Conservation (phyloP, 2,113 vertebrate species). For the Tautogolabrus adspersus region DNA sequence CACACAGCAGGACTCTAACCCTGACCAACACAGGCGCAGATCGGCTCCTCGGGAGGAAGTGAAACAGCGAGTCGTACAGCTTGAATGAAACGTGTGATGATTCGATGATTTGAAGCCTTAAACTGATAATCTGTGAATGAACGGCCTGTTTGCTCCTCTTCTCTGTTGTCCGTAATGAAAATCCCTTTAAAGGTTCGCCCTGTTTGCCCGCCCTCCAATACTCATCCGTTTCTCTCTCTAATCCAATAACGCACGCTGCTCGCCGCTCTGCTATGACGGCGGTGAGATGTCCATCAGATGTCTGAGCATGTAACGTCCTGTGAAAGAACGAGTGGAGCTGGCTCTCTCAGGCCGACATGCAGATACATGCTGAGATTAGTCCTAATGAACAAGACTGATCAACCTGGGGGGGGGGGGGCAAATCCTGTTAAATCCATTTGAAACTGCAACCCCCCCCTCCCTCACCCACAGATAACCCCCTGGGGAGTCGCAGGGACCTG, state of each 20-base stretch:
- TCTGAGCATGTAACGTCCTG: conserved; percentile 9
- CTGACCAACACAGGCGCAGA: neutral
- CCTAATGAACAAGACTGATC: conserved; percentile 56
- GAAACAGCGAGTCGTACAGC: neutral
- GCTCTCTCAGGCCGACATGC: conserved; percentile 16
- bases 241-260: conserved; percentile 68
- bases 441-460: conserved; percentile 34
- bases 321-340: neutral
- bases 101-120: conserved; percentile 29
- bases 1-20: too few relatives aligned
- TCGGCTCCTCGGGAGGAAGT: neutral
- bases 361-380: conserved; percentile 53
- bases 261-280: conserved; percentile 42
- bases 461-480: conserved; percentile 43
- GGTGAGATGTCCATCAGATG: conserved; percentile 48
- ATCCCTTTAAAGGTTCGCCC: conserved; percentile 50
- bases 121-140: conserved; percentile 47
- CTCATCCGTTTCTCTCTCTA: conserved; percentile 61
- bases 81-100: conserved; percentile 36
- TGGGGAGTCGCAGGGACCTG: conserved; percentile 4
- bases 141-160: conserved; percentile 17
- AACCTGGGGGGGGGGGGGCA: conserved; percentile 49
- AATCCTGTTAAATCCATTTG: conserved; percentile 67
- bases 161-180: conserved; percentile 53
- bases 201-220: conserved; percentile 52